A percentile compares a stretch with the other conserved stretches of the same genome.
Conservation (phyloP, 2,113 vertebrate genomes). For the Spea multiplicata region DNA sequence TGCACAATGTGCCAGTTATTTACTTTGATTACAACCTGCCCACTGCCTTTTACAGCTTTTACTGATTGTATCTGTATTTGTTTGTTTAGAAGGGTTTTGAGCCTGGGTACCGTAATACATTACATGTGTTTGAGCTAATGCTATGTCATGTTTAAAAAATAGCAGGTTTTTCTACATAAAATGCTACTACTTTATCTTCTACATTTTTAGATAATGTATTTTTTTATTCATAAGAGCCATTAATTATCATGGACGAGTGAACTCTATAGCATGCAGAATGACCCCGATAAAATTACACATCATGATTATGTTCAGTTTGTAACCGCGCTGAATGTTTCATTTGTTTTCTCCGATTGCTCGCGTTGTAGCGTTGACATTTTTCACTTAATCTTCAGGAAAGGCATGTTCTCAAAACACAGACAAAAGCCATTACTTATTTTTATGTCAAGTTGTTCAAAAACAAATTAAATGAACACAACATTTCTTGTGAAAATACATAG, state of each 20-base stretch:
- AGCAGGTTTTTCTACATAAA: too few species aligned
- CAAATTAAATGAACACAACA: background rate
- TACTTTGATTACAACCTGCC: too few species aligned
- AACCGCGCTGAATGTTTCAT: background rate
- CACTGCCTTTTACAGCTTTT: too few species aligned
- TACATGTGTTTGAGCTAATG: too few species aligned
- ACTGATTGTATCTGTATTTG: too few species aligned
- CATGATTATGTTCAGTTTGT: background rate
- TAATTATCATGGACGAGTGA: background rate
- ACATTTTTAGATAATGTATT: background rate
- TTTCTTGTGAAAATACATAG: slow-evolving; percentile 23
- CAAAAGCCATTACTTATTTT: slow-evolving; percentile 30
- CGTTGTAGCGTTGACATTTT: slow-evolving; percentile 11
- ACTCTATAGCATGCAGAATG: background rate
- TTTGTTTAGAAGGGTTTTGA: too few species aligned
- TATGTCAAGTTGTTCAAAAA: slow-evolving; percentile 36
- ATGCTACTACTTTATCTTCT: too few species aligned
- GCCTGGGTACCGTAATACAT: too few species aligned
- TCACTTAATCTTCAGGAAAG: slow-evolving; percentile 20
- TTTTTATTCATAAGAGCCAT: background rate
- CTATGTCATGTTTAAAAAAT: too few species aligned
- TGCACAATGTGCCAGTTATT: too few species aligned
- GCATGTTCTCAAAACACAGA: background rate
- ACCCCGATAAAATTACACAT: background rate
- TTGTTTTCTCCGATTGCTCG: background rate